Base-by-base conservation (phyloP, 2,113 vertebrate species). In the Pongo abelii region DNA sequence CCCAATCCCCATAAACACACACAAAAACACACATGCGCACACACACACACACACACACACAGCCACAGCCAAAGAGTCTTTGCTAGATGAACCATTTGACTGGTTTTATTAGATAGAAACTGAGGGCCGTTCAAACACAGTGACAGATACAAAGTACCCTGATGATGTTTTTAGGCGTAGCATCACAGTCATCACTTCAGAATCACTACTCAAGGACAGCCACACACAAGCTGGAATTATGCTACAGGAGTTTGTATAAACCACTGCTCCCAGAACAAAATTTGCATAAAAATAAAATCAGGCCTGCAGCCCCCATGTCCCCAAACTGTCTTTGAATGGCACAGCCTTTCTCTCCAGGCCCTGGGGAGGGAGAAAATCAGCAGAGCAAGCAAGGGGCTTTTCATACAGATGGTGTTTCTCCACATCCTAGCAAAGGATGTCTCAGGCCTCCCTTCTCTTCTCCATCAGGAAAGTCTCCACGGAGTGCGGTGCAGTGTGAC, bases 71-170 rank as follows among this genome's bases (percentile, higher is more conserved):
- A 84, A 79, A 91, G n/a, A 93, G 38, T 88, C 83, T 84, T 69
- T 91, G 94, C 85, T 84, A 92, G 97, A 96, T 96, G 96, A 98
- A 98, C 96, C 89, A 86, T 92, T 93, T 97, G 93, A 98, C 92
- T 96, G 38, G 89, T 13, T 98, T 98, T 99, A 98, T 98, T 99
- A 96, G 93, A 70, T 64, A 97, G 79, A 98, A 97, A 97, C 93
- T 69, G 97, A 97, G 91, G 40, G 78, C 93, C 96, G 98, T 98
- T 96, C 97, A 97, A 98, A 98, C 97, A 98, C 97, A 98, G 96
- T 97, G 98, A 98, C 97, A 98, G 96, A 98, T 91, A 98, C 90
- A 96, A 98, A 98, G 92, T 91, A 95, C 98, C 98, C 98, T 98
- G 98, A 98, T 98, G 97, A 94, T 96, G 96, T 93, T 90, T 97